Conservation (phyloP, 2,113 vertebrate genomes). For the Apistogramma diplotaenia region DNA sequence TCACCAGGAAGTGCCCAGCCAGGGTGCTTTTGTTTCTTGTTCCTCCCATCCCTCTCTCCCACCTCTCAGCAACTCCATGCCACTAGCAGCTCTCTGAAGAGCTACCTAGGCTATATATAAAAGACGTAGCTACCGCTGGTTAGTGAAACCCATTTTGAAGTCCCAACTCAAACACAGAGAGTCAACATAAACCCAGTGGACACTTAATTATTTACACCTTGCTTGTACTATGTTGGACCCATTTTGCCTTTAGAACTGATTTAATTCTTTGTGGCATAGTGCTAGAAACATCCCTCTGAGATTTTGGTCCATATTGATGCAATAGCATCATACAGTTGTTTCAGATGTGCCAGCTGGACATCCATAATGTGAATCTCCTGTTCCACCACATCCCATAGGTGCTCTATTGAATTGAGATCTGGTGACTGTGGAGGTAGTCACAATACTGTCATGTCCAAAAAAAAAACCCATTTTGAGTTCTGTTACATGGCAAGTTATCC, state of each 20-base stretch:
- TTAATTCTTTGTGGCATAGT: neutral
- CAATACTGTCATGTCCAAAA: rapidly evolving
- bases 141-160: neutral
- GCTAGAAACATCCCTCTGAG: neutral
- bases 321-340: neutral
- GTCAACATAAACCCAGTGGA: neutral
- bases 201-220: neutral
- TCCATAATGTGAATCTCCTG: neutral
- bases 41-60: neutral
- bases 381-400: neutral
- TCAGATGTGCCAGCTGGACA: neutral
- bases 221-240: neutral
- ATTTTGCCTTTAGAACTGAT: neutral
- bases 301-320: neutral
- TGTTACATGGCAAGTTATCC: neutral
- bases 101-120: neutral
- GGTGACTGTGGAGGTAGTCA: neutral
- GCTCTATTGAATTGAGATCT: neutral
- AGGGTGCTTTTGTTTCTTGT: neutral
- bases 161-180: neutral
- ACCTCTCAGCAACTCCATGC: too few relatives aligned
- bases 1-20: neutral
- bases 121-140: neutral
- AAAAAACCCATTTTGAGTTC: too few relatives aligned
- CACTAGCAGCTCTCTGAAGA: neutral